Base-by-base conservation (phyloP, 2,888 invertebrate genomes). In the Adela reaumurella region DNA sequence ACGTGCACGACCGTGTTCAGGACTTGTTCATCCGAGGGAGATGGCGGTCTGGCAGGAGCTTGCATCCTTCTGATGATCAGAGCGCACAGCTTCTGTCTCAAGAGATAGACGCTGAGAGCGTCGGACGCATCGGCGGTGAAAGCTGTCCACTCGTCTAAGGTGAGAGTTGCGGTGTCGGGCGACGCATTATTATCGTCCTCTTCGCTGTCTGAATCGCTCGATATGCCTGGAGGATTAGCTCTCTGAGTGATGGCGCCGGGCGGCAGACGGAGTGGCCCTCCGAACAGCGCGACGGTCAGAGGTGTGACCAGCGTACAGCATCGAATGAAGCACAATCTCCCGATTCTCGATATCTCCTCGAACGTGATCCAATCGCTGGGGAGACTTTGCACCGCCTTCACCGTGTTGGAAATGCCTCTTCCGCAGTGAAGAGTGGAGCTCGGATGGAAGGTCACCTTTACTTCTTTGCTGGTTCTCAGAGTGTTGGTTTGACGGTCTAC, bases 331-430 rank as follows among this genome's bases (percentile, higher is more conserved):
- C 90, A 88, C 48, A 85, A 77, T 17, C 84, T 77, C 0, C 87
- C 84, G 0, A 83, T 78, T 44, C 89, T 84, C 0, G 87, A 87
- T 68, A 94, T 88, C 67, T 95, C 94, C 61, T 93, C 93, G 61
- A 88, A 97, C 11, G 92, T 80, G 16, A 95, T 70, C 94, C 95
- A 97, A 59, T 93, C 89, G 11, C 87, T 84, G 0, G 89, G 87
- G 46, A 91, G 53, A n/a, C 57, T 63, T 8, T 64, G 66, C 1
- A 80, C 66, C 0, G 69, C 66, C 19, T 63, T 66, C 49, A 62
- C 64, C 1, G 70, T 64, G 0, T 67, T 67, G 1, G 62, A 55
- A 35, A 61, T 64, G 53, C 63, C 83, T 59, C 59, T 90, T 62
- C 54, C 86, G 71, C 52, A 86, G 84, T 52, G 85, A 68, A 59